These are phyloP conservation scores for Melanotaenia nigrans DNA, from an alignment of 2,797 vertebrate genomes.

Conservation along the genomic window DNA sequence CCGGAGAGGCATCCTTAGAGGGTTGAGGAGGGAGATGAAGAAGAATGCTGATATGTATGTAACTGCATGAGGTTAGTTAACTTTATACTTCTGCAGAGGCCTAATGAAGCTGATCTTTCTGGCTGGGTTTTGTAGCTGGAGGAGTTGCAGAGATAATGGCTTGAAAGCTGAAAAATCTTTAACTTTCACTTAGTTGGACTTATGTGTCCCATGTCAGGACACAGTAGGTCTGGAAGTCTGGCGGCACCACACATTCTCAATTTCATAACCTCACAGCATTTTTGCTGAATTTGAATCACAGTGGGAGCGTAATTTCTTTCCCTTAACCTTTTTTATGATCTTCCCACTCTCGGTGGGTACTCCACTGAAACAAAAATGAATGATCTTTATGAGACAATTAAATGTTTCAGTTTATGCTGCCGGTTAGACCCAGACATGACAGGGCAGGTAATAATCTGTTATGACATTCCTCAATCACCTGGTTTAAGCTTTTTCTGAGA, in stretches of 20 bases:
- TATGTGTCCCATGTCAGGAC: conserved; percentile 19
- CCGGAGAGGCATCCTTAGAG: conserved; percentile 53
- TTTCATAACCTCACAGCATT: not conserved
- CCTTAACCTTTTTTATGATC: not conserved
- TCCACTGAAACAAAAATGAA: too few relatives aligned
- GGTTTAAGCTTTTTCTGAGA: not conserved
- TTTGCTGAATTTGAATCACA: not conserved
- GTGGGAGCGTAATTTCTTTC: not conserved
- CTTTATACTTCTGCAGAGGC: conserved; percentile 47
- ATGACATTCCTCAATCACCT: too few relatives aligned
- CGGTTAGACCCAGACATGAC: too few relatives aligned
- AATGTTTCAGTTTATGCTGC: too few relatives aligned
- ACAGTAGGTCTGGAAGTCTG: conserved; percentile 1
- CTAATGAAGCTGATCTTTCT: conserved; percentile 59
- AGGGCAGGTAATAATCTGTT: too few relatives aligned
- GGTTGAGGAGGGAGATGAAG: conserved; percentile 40
- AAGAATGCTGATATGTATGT: conserved; percentile 52
- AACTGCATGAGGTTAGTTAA: conserved; percentile 59
- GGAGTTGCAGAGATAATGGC: conserved; percentile 31
- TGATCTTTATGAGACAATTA: too few relatives aligned
- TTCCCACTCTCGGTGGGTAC: not conserved
- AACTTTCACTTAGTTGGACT: conserved; percentile 29
- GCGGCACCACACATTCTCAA: not conserved
- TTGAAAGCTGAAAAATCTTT: conserved; percentile 24
- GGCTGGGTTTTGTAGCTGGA: conserved; percentile 15